Evolutionary conservation across 1,140 invertebrate genomes (phyloP).

Genomic region (Drosophila aff.): DNA sequence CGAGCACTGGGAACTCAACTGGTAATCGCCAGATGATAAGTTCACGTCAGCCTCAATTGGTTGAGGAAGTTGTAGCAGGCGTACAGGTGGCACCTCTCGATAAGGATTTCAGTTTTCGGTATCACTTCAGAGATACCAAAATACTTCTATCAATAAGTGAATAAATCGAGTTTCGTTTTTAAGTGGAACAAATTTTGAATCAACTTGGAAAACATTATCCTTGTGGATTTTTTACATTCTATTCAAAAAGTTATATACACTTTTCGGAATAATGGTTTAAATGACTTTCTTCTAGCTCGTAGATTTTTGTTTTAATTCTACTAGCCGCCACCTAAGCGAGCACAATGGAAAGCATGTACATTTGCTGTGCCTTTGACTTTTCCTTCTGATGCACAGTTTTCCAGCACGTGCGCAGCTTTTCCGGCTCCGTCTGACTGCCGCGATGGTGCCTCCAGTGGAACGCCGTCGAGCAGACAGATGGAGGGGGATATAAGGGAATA

Average conservation of each 20-base stretch:
- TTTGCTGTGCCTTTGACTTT: slow-evolving; percentile 20
- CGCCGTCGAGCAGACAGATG: slow-evolving; percentile 42
- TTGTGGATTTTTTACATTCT: neutral
- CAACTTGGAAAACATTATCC: neutral
- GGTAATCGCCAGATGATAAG: slow-evolving; percentile 43
- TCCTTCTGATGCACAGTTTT: slow-evolving; percentile 71
- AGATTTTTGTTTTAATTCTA: slow-evolving; percentile 15
- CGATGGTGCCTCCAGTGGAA: slow-evolving; percentile 32
- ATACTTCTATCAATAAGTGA: neutral
- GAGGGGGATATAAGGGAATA: slow-evolving; percentile 18
- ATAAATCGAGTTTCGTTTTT: neutral
- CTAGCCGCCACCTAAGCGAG: neutral
- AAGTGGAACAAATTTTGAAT: neutral
- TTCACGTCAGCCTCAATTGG: slow-evolving; percentile 40
- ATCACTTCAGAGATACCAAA: slow-evolving; percentile 14
- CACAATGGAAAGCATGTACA: slow-evolving; percentile 23
- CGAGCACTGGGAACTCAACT: slow-evolving; percentile 27
- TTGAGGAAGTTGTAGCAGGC: slow-evolving; percentile 46
- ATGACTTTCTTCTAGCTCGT: slow-evolving; percentile 8
- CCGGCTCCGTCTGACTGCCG: slow-evolving; percentile 52
- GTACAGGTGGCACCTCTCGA: slow-evolving; percentile 40
- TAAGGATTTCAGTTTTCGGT: slow-evolving; percentile 14
- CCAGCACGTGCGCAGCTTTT: slow-evolving; percentile 82
- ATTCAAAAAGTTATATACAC: neutral
- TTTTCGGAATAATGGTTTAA: neutral